Percentiles rank a stretch among this genome's conserved stretches.
These are phyloP conservation scores for Mionectes olivaceus DNA, from an alignment of 2,797 vertebrate genomes.

Conservation along the genomic window DNA sequence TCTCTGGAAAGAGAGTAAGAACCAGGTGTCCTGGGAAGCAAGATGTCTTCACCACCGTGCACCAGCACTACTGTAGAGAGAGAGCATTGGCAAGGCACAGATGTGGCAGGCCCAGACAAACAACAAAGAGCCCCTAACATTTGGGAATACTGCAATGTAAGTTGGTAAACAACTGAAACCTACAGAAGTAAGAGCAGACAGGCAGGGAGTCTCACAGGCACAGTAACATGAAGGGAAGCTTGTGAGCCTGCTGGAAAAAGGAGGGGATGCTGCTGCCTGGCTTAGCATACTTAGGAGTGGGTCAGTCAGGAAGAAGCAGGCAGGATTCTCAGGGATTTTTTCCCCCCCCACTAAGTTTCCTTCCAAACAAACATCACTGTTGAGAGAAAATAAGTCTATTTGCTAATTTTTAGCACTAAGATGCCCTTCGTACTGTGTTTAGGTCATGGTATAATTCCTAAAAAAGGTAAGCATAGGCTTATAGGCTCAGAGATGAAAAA, in stretches of 20 bases:
- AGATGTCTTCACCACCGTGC: not conserved
- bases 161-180: not conserved
- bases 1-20: not conserved
- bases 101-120: not conserved
- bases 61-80: not conserved
- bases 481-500: not conserved
- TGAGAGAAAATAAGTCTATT: not conserved
- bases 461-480: not conserved
- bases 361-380: not conserved
- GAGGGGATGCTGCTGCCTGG: not conserved
- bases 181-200: not conserved
- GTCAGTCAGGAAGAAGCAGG: not conserved
- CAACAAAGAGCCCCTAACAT: not conserved
- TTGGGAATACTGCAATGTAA: not conserved
- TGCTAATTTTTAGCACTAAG: not conserved
- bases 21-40: not conserved
- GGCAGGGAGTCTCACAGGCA: not conserved
- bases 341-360: not conserved
- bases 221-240: not conserved
- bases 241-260: not conserved
- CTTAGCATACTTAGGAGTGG: not conserved
- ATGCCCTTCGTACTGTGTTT: not conserved
- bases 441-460: not conserved
- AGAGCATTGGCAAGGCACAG: not conserved
- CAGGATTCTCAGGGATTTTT: not conserved